Base-by-base conservation (phyloP, 1,140 invertebrate genomes). In the Stegodyphus dumicola region DNA sequence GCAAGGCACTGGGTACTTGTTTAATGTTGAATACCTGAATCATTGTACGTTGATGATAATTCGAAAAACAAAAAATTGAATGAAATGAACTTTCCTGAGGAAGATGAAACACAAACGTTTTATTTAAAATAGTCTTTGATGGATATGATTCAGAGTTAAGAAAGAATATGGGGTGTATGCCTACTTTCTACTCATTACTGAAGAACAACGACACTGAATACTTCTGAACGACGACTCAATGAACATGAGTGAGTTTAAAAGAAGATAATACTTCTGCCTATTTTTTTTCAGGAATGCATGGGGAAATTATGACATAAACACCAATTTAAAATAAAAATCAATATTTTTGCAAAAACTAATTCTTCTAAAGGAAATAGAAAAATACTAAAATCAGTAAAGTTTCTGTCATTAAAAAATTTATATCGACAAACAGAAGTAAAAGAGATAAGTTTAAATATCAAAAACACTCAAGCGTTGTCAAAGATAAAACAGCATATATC, bases 1-100 rank as follows among this genome's bases (percentile, higher is more conserved):
- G 74, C 81, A 85, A 85, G 81, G 81, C 81, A 85, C 81, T 85
- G 51, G 48, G 73, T 76, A 56, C 54, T 48, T 84, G n/a, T 17
- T 71, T 75, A 48, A 75, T 17, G 67, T 11, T 75, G 54, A 60
- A 75, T 75, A 56, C 53, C 53, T 60, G 53, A 75, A 52, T 74
- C 13, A 54, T 17, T 75, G 18, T 17, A 60, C 11, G 56, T 60
- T 75, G 7, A 60, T 75, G 33, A 75, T 54, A 11, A 17, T 49
- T 13, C 13, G 18, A 33, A 75, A 18, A 75, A 75, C n/a, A 74
- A n/a, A 74, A 52, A n/a, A 75, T 73, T 17, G 17, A 15, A 66
- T 54, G 49, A 49, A 18, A 18, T 67, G 51, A 78, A 66, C 7
- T 49, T 71, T 71, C 69, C 69, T 71, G 69, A 71, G 69, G 33